These are phyloP conservation scores for Leptoclinus maculatus DNA, from an alignment of 2,797 vertebrate genomes.

Conservation along the genomic window DNA sequence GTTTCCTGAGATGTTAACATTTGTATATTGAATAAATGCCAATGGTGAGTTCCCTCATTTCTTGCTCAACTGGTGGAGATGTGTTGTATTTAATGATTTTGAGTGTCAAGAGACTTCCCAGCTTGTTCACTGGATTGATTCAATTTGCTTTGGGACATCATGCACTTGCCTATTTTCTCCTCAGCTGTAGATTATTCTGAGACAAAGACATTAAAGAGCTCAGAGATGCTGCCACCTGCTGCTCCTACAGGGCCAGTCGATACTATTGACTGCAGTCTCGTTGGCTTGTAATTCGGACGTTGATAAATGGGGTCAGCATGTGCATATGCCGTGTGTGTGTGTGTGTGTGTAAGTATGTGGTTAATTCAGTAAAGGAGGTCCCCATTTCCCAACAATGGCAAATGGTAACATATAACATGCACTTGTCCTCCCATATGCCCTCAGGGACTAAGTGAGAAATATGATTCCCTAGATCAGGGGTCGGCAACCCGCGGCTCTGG, in stretches of 20 bases:
- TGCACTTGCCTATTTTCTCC: background rate
- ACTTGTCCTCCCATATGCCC: constrained; percentile 41
- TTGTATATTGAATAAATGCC: constrained; percentile 7
- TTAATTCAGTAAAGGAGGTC: constrained; percentile 52
- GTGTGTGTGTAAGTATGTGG: constrained; percentile 31
- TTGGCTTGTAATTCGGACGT: constrained; percentile 54
- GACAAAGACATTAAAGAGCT: constrained; percentile 37
- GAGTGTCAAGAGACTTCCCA: background rate
- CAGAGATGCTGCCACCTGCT: constrained; percentile 31
- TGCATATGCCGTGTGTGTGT: constrained; percentile 18
- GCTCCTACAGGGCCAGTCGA: constrained; percentile 43
- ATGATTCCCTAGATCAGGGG: constrained; percentile 10
- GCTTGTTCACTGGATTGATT: background rate
- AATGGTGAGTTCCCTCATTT: background rate
- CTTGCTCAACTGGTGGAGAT: background rate
- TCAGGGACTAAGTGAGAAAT: constrained; percentile 39
- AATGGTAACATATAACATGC: constrained; percentile 40
- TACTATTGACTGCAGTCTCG: constrained; percentile 58
- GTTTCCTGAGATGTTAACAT: background rate
- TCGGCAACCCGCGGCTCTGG: too few relatives aligned
- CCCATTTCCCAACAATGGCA: constrained; percentile 46
- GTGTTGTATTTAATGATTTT: background rate
- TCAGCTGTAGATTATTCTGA: constrained; percentile 14
- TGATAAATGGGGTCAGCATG: constrained; percentile 69
- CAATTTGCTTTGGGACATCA: constrained; percentile 6